Evolutionary conservation across 2,888 invertebrate genomes (phyloP).

Genomic region (Hypsopygia costalis): DNA sequence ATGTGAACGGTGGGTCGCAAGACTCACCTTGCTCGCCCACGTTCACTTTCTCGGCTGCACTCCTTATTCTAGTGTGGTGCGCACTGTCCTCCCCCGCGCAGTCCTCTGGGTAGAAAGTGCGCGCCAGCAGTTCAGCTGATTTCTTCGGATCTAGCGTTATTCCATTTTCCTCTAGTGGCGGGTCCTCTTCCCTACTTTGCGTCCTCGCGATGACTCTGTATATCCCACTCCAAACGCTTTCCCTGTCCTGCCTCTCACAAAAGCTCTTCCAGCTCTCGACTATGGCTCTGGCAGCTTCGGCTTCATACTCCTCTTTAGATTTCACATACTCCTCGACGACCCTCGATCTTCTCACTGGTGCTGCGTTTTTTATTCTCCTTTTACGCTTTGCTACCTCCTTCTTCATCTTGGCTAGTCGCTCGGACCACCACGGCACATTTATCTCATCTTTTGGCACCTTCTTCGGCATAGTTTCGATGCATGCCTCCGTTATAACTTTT

Average conservation of each 20-base stretch:
- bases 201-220: conserved; percentile 15
- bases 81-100: not conserved
- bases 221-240: no score
- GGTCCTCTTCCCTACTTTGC: no score
- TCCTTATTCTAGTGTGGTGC: not conserved
- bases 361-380: conserved; percentile 16
- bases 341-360: not conserved
- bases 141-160: no score
- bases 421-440: conserved; percentile 21
- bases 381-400: conserved; percentile 12
- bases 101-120: conserved; percentile 11
- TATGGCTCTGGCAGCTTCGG: no score
- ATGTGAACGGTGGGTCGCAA: conserved; percentile 1
- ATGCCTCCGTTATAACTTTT: conserved; percentile 10
- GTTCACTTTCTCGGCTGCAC: not conserved
- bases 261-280: no score
- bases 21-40: not conserved
- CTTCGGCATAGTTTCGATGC: conserved; percentile 8
- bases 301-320: not conserved
- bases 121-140: conserved; percentile 6
- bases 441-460: no score
- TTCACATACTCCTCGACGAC: not conserved
- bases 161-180: conserved; percentile 2
- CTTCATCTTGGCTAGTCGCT: conserved; percentile 13
- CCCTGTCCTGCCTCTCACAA: no score